Conservation (phyloP, 2,888 invertebrate genomes). For the Nyleta sp. region DNA sequence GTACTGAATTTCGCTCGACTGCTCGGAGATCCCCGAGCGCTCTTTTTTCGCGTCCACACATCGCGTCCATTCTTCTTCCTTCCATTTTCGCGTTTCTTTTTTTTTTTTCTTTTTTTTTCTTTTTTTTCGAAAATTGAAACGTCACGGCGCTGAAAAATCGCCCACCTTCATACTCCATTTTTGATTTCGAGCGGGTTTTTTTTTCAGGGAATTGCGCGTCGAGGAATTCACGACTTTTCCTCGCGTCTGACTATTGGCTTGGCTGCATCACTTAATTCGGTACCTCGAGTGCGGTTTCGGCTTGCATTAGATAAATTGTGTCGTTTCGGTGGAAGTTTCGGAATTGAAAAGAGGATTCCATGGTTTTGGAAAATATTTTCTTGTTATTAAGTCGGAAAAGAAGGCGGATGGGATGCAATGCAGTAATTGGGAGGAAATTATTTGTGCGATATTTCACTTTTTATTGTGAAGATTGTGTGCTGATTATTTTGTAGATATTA, state of each 20-base stretch:
- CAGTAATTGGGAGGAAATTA: too few relatives aligned
- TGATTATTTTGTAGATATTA: too few relatives aligned
- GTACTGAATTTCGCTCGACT: conserved; percentile 63
- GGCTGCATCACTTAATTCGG: conserved; percentile 2
- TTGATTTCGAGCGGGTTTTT: conserved; percentile 17
- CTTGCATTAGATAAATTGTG: too few relatives aligned
- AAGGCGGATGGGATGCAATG: too few relatives aligned
- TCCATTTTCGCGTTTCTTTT: conserved; percentile 29
- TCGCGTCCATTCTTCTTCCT: conserved; percentile 53
- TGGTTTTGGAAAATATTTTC: too few relatives aligned
- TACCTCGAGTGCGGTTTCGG: too few relatives aligned
- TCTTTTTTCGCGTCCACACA: conserved; percentile 57
- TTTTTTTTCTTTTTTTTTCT: too few relatives aligned
- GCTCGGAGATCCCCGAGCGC: conserved; percentile 49
- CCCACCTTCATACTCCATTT: conserved; percentile 18
- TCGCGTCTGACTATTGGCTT: conserved; percentile 21
- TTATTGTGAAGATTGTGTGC: too few relatives aligned
- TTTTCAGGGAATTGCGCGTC: conserved; percentile 14
- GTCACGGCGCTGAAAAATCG: conserved; percentile 63
- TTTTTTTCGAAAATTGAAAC: conserved; percentile 65
- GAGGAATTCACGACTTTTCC: conserved; percentile 10
- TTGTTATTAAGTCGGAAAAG: too few relatives aligned
- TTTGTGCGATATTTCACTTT: too few relatives aligned
- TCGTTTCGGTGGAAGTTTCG: too few relatives aligned
- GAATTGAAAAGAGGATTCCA: too few relatives aligned